These are phyloP conservation scores for Lontra canadensis DNA, from an alignment of 2,113 vertebrate species.

Conservation along the genomic window DNA sequence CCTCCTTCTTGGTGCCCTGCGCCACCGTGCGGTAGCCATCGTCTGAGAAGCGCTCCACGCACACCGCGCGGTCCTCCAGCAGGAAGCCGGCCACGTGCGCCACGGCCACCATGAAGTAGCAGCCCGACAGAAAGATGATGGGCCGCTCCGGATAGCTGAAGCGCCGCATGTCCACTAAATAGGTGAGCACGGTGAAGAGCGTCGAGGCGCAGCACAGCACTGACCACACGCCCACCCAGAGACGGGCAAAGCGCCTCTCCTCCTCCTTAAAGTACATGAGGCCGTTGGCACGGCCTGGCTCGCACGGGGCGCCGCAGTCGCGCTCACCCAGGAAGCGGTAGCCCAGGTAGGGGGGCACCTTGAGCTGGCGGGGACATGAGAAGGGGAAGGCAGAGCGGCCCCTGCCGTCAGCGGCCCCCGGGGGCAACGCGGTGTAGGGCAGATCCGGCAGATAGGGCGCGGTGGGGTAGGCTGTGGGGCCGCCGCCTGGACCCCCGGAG, in stretches of 20 bases:
- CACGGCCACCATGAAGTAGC: conserved; percentile 96
- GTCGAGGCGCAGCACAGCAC: conserved; percentile 92
- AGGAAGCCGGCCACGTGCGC: conserved; percentile 91
- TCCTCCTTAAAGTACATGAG: conserved; percentile 95
- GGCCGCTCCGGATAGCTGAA: conserved; percentile 95
- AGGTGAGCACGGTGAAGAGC: conserved; percentile 94
- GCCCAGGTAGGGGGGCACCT: conserved; percentile 92
- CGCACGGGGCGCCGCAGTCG: conserved; percentile 95
- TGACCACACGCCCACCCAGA: conserved; percentile 94
- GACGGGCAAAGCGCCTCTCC: conserved; percentile 91
- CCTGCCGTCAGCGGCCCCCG: conserved; percentile 53
- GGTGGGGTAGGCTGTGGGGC: conserved; percentile 84
- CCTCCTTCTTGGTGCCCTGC: conserved; percentile 94
- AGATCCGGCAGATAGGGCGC: conserved; percentile 79
- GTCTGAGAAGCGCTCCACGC: conserved; percentile 90
- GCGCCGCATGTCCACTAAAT: conserved; percentile 91
- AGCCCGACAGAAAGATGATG: conserved; percentile 95
- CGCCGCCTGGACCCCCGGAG: conserved; percentile 71
- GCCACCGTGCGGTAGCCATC: conserved; percentile 92
- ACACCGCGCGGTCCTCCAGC: conserved; percentile 92
- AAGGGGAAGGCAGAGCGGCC: conserved; percentile 82
- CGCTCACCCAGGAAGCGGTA: conserved; percentile 93
- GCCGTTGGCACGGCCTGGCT: conserved; percentile 88
- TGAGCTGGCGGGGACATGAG: conserved; percentile 92
- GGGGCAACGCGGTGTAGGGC: conserved; percentile 80